Conservation (phyloP, 53 echinoderm and acorn worm species). For the Luidia sarsii region DNA sequence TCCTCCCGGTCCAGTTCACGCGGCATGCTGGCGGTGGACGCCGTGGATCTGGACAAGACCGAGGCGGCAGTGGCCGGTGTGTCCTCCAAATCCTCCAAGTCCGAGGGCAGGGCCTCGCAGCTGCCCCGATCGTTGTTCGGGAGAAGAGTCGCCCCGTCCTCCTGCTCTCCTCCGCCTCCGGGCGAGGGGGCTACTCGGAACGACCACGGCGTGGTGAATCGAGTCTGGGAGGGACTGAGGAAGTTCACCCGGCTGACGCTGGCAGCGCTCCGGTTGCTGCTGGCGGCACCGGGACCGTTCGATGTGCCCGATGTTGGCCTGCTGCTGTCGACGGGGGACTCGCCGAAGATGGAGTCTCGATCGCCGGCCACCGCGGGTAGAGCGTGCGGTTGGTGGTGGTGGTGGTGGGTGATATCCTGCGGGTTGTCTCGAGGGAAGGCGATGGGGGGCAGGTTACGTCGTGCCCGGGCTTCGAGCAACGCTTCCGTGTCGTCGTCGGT, state of each 20-base stretch:
- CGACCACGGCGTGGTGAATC: constrained; percentile 3
- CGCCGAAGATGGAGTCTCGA: background rate
- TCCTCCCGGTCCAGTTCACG: constrained; percentile 42
- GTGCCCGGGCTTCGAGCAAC: constrained; percentile 24
- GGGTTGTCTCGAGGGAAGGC: constrained; percentile 1
- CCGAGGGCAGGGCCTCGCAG: too few species aligned
- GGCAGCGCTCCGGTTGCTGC: background rate
- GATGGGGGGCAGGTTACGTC: constrained; percentile 6
- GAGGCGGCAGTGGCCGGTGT: too few species aligned
- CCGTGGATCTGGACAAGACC: background rate
- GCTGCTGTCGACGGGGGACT: background rate
- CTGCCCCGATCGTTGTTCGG: background rate
- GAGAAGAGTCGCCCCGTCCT: background rate
- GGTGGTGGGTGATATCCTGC: constrained; percentile 2
- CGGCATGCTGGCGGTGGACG: constrained; percentile 25
- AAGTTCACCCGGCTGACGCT: constrained; percentile 29
- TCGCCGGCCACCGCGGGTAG: background rate
- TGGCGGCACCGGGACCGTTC: too few species aligned
- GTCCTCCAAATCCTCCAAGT: too few species aligned
- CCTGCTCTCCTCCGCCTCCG: too few species aligned
- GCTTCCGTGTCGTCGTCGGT: constrained; percentile 25
- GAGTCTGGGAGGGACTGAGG: background rate
- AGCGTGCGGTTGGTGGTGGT: too few species aligned
- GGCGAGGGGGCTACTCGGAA: constrained; percentile 33
- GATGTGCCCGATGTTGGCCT: background rate